Base-by-base conservation (phyloP, 64 coral and sea anemone species). In the Anthopleura sola region DNA sequence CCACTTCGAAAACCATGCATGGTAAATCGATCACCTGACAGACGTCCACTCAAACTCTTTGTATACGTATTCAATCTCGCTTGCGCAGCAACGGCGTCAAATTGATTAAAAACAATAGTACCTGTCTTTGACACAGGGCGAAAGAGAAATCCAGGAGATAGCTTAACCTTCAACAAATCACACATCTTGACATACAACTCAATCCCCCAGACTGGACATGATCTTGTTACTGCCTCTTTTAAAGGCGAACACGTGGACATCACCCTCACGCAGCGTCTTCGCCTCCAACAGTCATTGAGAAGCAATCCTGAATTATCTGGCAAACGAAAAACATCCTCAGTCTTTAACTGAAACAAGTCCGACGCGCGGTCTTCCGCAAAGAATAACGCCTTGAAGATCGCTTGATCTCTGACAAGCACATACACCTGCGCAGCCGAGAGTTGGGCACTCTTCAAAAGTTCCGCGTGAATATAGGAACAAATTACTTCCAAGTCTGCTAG, bases 1-100 rank as follows among this genome's bases (percentile, higher is more conserved):
- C 88, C 51, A 56, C 66, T 84, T 58, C 80, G n/a, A 90, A 90
- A 90, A 51, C 81, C 54, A 84, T 90, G 81, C 20, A 77, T 34
- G 2, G 88, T 84, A 49, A 71, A 64, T 15, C 76, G 78, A 7
- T 31, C 11, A 53, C 49, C 24, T n/a, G 21, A 8, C 18, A 89
- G 32, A 28, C 48, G 24, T 49, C 8, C 29, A 21, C 66, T 32
- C 26, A 17, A 90, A 0, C 6, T 19, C 49, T 2, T 54, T 34
- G 44, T 39, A 55, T 89, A 88, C 39, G 2, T 32, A 51, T 50
- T 64, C 4, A 85, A 32, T 47, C 68, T 77, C 78, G 82, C 88
- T 40, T 85, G 69, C 3, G 64, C 68, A 39, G 82, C 60, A 0
- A 11, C 13, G 11, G 60, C 15, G 16, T 71, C 44, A 44, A 88